A percentile compares a stretch with the other conserved stretches of the same genome.
These are phyloP conservation scores for Catostomus latipinnis DNA, from an alignment of 2,797 vertebrate species.

Conservation along the genomic window DNA sequence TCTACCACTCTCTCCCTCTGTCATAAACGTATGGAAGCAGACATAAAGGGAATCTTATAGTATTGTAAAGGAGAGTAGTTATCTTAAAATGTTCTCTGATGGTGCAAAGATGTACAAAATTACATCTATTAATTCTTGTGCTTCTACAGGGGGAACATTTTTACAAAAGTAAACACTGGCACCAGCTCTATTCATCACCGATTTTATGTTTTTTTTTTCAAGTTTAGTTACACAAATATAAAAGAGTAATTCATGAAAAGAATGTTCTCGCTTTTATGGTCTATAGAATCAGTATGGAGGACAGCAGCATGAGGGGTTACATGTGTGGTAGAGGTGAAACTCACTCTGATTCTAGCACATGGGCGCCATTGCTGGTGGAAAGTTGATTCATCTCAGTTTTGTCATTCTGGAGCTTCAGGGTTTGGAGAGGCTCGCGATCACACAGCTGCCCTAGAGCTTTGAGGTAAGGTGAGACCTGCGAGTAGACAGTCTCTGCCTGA, in stretches of 20 bases:
- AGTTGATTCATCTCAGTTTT: conserved; percentile 59
- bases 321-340: conserved; percentile 64
- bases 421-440: conserved; percentile 61
- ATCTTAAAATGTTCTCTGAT: conserved; percentile 49
- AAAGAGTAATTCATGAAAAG: background rate
- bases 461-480: conserved; percentile 88
- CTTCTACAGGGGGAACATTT: conserved; percentile 11
- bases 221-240: too few species aligned
- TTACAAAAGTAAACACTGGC: conserved; percentile 27
- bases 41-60: conserved; percentile 46
- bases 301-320: conserved; percentile 7
- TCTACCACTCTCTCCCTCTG: conserved; percentile 36
- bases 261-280: conserved; percentile 22
- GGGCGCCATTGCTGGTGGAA: conserved; percentile 78
- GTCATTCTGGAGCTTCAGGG: conserved; percentile 61
- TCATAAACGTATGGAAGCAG: conserved; percentile 29
- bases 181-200: background rate
- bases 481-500: conserved; percentile 51
- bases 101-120: conserved; percentile 34
- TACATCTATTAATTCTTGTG: conserved; percentile 29
- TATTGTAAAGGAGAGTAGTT: conserved; percentile 44
- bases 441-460: conserved; percentile 80
- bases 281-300: background rate
- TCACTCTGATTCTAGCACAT: conserved; percentile 82
- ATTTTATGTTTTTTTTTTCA: too few species aligned